Percentiles rank a stretch among this genome's conserved stretches.
These are phyloP conservation scores for Hippocampus guttulatus DNA, from an alignment of 2,113 vertebrate genomes.

Conservation along the genomic window DNA sequence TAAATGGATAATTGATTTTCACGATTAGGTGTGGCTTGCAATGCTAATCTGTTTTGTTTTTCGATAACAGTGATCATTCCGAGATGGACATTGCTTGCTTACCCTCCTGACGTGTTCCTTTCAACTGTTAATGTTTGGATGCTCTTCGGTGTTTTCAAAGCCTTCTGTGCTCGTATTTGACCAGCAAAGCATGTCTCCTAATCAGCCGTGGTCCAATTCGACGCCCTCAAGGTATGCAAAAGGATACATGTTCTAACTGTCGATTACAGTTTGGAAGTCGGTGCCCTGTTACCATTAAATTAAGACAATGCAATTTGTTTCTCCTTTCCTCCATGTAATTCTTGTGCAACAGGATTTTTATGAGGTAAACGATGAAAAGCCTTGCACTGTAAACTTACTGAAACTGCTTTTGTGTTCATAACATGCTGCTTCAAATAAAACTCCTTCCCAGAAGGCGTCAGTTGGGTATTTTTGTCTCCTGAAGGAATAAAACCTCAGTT, in stretches of 20 bases:
- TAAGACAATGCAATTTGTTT: constrained; percentile 24
- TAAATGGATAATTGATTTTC: constrained; percentile 33
- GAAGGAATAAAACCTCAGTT: not conserved
- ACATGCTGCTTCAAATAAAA: constrained; percentile 72
- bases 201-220: constrained; percentile 6
- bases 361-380: constrained; percentile 37
- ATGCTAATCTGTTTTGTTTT: constrained; percentile 23
- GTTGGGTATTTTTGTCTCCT: constrained; percentile 5
- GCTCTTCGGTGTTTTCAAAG: constrained; percentile 40
- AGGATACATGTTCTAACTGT: constrained; percentile 34
- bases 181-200: constrained; percentile 42
- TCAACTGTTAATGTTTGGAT: constrained; percentile 52
- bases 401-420: constrained; percentile 57
- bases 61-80: constrained; percentile 37
- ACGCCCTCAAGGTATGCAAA: constrained; percentile 17
- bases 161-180: constrained; percentile 37
- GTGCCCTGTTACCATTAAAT: constrained; percentile 25
- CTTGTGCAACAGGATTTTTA: constrained; percentile 50
- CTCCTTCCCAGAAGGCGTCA: constrained; percentile 44
- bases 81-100: constrained; percentile 40
- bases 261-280: constrained; percentile 36
- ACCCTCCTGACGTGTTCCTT: constrained; percentile 31
- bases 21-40: constrained; percentile 28
- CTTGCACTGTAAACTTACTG: constrained; percentile 49
- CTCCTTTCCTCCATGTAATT: constrained; percentile 29